A percentile compares a stretch with the other conserved stretches of the same genome.
Conservation (phyloP, 2,888 invertebrate species). For the Hydropsyche betteni region DNA sequence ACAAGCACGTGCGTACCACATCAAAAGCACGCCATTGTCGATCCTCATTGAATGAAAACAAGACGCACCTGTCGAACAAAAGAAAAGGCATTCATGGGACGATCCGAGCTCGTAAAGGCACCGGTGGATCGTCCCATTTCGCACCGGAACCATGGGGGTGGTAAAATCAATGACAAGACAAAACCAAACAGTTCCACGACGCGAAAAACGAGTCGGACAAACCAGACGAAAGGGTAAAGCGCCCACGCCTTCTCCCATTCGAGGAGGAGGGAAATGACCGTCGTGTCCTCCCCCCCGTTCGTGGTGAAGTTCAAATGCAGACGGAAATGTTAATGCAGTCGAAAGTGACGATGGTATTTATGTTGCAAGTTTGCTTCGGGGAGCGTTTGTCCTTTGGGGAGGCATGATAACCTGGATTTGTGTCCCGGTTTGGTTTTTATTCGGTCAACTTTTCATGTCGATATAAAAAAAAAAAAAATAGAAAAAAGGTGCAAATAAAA, state of each 20-base stretch:
- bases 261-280: background rate
- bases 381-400: constrained; percentile 10
- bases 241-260: background rate
- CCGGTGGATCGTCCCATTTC: constrained; percentile 32
- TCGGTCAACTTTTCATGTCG: constrained; percentile 5
- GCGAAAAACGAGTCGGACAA: background rate
- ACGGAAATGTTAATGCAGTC: too few species aligned
- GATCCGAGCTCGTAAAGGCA: constrained; percentile 15
- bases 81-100: constrained; percentile 26
- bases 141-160: background rate
- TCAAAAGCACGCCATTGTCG: too few species aligned
- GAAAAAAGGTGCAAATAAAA: too few species aligned
- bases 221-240: constrained; percentile 19
- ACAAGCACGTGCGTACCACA: too few species aligned
- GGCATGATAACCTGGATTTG: constrained; percentile 31
- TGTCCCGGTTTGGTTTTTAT: constrained; percentile 41
- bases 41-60: background rate
- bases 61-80: constrained; percentile 7
- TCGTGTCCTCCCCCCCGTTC: background rate
- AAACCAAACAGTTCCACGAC: constrained; percentile 24
- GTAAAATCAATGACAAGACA: constrained; percentile 40
- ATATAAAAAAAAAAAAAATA: too few species aligned
- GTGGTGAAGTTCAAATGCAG: background rate
- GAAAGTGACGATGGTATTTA: too few species aligned
- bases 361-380: background rate